Evolutionary conservation across 2,113 vertebrate species (phyloP).

Genomic region (Amblyopsis rosae): DNA sequence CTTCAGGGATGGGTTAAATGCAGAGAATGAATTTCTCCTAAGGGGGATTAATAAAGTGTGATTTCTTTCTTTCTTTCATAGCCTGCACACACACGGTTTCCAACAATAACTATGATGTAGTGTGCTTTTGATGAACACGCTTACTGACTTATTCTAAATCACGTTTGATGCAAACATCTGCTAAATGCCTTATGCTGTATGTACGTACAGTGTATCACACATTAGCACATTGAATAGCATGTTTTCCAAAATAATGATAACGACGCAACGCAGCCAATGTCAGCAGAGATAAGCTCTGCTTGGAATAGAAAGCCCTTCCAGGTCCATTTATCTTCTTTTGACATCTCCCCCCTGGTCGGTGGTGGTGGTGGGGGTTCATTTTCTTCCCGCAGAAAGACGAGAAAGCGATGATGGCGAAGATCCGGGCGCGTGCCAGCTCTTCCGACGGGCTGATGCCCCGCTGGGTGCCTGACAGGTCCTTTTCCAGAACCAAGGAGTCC

Average conservation of each 20-base stretch:
- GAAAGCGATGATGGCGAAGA: slow-evolving; percentile 92
- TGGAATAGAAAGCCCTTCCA: slow-evolving; percentile 28
- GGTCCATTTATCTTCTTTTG: slow-evolving; percentile 15
- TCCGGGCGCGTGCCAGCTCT: slow-evolving; percentile 88
- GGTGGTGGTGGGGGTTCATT: slow-evolving; percentile 20
- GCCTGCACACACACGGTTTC: no score
- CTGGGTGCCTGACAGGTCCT: slow-evolving; percentile 91
- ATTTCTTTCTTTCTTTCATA: no score
- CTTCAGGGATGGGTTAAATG: no score
- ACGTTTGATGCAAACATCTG: slow-evolving; percentile 6
- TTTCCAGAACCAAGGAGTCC: slow-evolving; percentile 91
- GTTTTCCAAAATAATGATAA: slow-evolving; percentile 35
- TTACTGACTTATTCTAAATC: slow-evolving; percentile 24
- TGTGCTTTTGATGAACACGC: neutral
- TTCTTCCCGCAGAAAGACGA: slow-evolving; percentile 86
- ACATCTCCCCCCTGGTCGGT: neutral
- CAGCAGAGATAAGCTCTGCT: slow-evolving; percentile 31
- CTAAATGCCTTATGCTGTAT: neutral
- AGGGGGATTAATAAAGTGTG: no score
- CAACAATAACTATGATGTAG: no score
- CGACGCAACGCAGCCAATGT: slow-evolving; percentile 6
- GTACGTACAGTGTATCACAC: slow-evolving; percentile 16
- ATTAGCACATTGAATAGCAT: slow-evolving; percentile 27
- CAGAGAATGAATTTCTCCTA: no score
- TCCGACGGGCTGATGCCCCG: slow-evolving; percentile 86